phyloP scores from a whole-genome alignment of 1,140 invertebrate species.

The Aphaenogaster ashmeadi region DNA sequence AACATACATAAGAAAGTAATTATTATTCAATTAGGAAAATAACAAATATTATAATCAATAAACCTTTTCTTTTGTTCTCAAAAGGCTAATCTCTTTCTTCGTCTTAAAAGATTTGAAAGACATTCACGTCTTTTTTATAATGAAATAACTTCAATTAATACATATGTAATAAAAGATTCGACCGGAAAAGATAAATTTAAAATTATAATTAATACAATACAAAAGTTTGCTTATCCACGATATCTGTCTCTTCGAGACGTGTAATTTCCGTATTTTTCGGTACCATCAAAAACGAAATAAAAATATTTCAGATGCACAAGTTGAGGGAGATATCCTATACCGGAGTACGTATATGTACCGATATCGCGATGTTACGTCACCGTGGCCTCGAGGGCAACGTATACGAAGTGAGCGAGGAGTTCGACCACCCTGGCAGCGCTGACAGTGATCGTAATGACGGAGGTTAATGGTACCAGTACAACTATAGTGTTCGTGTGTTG shows the following conservation, averaged over 20 bases:
- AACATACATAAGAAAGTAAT: conserved; percentile 19
- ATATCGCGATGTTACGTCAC: conserved; percentile 46
- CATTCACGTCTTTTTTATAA: not conserved
- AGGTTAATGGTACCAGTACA: conserved; percentile 51
- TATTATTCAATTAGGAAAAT: conserved; percentile 9
- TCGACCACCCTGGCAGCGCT: conserved; percentile 64
- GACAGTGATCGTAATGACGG: conserved; percentile 52
- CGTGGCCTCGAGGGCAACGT: conserved; percentile 38
- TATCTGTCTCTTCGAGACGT: not conserved
- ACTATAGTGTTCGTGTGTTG: conserved; percentile 44
- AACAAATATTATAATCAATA: not conserved
- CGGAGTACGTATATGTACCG: not conserved
- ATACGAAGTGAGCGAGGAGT: conserved; percentile 59
- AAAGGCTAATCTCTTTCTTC: not conserved
- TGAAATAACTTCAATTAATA: not conserved
- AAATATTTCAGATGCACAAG: conserved; percentile 9
- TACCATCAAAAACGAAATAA: not conserved
- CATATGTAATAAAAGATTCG: not conserved
- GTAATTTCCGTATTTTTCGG: not conserved
- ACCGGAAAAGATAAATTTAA: not conserved
- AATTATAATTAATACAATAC: not conserved
- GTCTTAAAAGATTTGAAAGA: not conserved
- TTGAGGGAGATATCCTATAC: conserved; percentile 12
- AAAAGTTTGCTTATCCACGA: not conserved
- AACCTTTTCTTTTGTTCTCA: not conserved